Evolutionary conservation across 2,888 invertebrate genomes (phyloP).

Genomic region (Diabrotica balteata): DNA sequence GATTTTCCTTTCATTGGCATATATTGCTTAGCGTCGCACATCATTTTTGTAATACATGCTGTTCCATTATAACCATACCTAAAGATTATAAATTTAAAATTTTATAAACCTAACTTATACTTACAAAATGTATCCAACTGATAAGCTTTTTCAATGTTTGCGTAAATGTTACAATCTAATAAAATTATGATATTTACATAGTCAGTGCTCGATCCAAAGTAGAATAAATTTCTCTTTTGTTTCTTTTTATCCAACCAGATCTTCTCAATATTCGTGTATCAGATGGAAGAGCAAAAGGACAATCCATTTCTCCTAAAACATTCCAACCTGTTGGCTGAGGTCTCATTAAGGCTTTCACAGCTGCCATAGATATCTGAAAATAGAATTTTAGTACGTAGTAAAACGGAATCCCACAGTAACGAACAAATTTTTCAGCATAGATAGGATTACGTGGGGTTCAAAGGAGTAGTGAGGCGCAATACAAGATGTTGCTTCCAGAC

Average conservation of each 20-base stretch:
- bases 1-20: conserved; percentile 68
- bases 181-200: conserved; percentile 28
- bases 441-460: too few relatives aligned
- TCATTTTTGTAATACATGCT: conserved; percentile 70
- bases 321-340: conserved; percentile 68
- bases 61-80: conserved; percentile 71
- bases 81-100: conserved; percentile 46
- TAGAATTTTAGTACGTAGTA: neutral
- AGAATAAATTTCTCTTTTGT: conserved; percentile 65
- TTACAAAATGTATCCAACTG: too few relatives aligned
- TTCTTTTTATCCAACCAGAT: conserved; percentile 58
- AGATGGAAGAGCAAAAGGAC: conserved; percentile 63
- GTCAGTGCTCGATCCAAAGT: conserved; percentile 42
- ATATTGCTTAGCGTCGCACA: conserved; percentile 71
- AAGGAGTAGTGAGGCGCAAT: too few relatives aligned
- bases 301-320: conserved; percentile 66
- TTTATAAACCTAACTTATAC: too few relatives aligned
- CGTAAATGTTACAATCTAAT: neutral
- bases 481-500: too few relatives aligned
- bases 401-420: too few relatives aligned
- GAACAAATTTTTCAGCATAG: too few relatives aligned
- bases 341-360: conserved; percentile 66
- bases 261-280: conserved; percentile 58
- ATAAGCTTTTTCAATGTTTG: too few relatives aligned
- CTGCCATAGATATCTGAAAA: conserved; percentile 65